Base-by-base conservation (phyloP, 37 sponge, comb jelly and placozoan genomes). In the Dysidea cf. avara region DNA sequence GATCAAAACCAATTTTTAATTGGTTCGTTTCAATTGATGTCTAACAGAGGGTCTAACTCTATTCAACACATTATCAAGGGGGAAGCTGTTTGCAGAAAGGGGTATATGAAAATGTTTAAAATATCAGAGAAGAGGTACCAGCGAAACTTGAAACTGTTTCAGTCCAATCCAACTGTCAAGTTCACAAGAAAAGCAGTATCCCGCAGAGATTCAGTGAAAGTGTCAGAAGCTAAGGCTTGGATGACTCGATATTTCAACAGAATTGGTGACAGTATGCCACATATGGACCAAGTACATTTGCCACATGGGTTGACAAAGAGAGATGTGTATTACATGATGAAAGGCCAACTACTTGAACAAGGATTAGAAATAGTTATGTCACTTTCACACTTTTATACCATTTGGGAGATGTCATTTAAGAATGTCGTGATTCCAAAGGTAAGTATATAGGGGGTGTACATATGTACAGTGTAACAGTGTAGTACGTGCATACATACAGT, bases 351-450 rank as follows among this genome's bases (percentile, higher is more conserved):
- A 16, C 6, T 17, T 5, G 72, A 84, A 29, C 49, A 70, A 38
- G 72, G 69, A 2, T 18, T 77, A 0, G 18, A 39, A 21, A 12
- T 57, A 1, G 61, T 56, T 4, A 77, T 77, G 2, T 76, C 78
- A 18, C 30, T 53, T 21, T 47, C 47, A 5, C 72, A 76, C 49
- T 76, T 84, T 64, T 77, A 76, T 38, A 37, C 53, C n/a, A 30
- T 77, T 17, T 84, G 78, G 78, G 63, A 52, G 2, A 58, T 20
- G 5, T 40, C 63, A 25, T 77, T 77, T 14, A 54, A 54, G 11
- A 71, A 77, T 21, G 35, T 76, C 2, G 30, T 75, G 38, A 83
- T 83, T 61, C 83, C 83, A 24, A 75, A 75, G 64, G 83, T 76
- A 75, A 53, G 37, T 53, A 20, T 21, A 56, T 38, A 21, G n/a